Conservation (phyloP, 2,888 invertebrate species). For the Cantharis nigra region DNA sequence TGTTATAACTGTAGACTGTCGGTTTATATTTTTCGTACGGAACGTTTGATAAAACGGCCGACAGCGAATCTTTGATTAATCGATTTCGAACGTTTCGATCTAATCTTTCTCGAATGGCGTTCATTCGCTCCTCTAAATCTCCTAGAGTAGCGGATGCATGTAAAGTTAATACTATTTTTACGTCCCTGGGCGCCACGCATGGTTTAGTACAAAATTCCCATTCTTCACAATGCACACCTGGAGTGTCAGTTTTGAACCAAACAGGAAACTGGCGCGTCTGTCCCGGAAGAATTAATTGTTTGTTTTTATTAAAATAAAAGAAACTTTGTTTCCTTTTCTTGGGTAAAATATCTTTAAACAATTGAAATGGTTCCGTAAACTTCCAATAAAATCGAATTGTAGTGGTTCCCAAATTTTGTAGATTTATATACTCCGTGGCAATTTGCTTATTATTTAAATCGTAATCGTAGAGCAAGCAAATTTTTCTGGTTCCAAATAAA, state of each 20-base stretch:
- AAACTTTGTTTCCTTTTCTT: conserved; percentile 38
- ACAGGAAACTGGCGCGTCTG: conserved; percentile 56
- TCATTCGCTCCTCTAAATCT: conserved; percentile 40
- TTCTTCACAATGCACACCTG: conserved; percentile 55
- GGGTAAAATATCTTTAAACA: conserved; percentile 47
- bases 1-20: conserved; percentile 22
- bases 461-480: conserved; percentile 20
- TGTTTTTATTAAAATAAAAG: conserved; percentile 65
- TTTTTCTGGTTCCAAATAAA: conserved; percentile 10
- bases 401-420: conserved; percentile 61
- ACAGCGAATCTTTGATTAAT: conserved; percentile 28
- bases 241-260: conserved; percentile 56
- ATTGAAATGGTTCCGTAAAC: conserved; percentile 35
- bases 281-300: conserved; percentile 60
- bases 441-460: conserved; percentile 37
- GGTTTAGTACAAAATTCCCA: conserved; percentile 61
- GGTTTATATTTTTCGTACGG: conserved; percentile 10
- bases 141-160: conserved; percentile 54
- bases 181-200: conserved; percentile 48
- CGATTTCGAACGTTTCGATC: conserved; percentile 28
- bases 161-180: conserved; percentile 52
- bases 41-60: conserved; percentile 8
- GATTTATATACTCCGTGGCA: conserved; percentile 29
- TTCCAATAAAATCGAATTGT: conserved; percentile 60
- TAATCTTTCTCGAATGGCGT: conserved; percentile 36